phyloP scores from a whole-genome alignment of 1,140 invertebrate genomes.

The Drosophila azteca region DNA sequence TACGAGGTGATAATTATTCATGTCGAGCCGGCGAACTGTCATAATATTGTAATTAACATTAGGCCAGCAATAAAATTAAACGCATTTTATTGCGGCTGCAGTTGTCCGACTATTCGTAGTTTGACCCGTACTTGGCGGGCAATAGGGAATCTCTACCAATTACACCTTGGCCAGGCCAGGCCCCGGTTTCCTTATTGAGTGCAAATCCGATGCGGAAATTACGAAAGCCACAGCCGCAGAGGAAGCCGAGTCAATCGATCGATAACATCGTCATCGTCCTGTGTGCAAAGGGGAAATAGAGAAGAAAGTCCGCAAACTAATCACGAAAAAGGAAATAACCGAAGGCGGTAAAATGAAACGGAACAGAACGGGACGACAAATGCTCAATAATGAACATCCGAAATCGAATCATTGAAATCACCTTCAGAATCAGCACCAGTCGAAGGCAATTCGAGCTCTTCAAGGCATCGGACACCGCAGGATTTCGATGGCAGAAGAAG shows the following conservation, averaged over 20 bases:
- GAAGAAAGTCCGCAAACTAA: slow-evolving; percentile 66
- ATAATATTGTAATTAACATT: slow-evolving; percentile 82
- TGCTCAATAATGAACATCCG: slow-evolving; percentile 10
- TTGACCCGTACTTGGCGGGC: not conserved
- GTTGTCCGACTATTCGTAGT: not conserved
- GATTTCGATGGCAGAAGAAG: not conserved
- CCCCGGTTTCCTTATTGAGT: slow-evolving; percentile 60
- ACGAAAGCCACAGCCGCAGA: slow-evolving; percentile 39
- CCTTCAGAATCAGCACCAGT: slow-evolving; percentile 19
- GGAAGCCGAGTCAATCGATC: slow-evolving; percentile 55
- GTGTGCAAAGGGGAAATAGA: slow-evolving; percentile 12
- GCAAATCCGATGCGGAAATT: slow-evolving; percentile 64
- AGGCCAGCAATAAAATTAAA: slow-evolving; percentile 69
- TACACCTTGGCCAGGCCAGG: slow-evolving; percentile 13
- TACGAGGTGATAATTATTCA: slow-evolving; percentile 82
- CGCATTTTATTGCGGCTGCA: slow-evolving; percentile 69
- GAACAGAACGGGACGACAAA: slow-evolving; percentile 18
- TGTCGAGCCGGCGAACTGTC: slow-evolving; percentile 71
- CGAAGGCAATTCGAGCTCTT: slow-evolving; percentile 21
- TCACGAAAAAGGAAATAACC: slow-evolving; percentile 66
- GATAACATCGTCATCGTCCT: slow-evolving; percentile 64
- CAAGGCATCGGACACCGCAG: slow-evolving; percentile 2
- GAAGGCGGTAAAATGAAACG: slow-evolving; percentile 57
- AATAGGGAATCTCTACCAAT: slow-evolving; percentile 39
- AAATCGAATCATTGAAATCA: slow-evolving; percentile 42